Conservation (phyloP, 2,888 invertebrate genomes). For the Pandemis cinnamomeana region DNA sequence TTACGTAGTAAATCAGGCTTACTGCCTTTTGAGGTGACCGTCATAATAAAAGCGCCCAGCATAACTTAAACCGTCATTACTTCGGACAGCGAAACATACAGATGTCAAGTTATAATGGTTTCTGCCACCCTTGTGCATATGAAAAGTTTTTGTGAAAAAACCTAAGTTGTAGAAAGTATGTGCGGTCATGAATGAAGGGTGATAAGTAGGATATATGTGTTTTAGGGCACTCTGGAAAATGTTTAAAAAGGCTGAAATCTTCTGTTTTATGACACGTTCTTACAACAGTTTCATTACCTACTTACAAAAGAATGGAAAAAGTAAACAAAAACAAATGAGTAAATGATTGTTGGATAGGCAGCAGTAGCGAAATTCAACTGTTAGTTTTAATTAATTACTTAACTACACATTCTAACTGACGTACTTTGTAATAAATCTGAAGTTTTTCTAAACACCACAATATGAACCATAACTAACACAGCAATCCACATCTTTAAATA, state of each 20-base stretch:
- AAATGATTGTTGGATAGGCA: too few species aligned
- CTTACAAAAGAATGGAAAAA: too few species aligned
- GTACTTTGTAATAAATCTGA: neutral
- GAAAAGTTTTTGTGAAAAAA: constrained; percentile 55
- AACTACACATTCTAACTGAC: neutral
- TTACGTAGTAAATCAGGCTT: constrained; percentile 70
- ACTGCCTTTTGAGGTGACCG: constrained; percentile 63
- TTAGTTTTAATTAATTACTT: neutral
- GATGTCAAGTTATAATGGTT: constrained; percentile 53
- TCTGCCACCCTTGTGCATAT: constrained; percentile 53
- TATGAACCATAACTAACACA: constrained; percentile 30
- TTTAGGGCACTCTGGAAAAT: constrained; percentile 18
- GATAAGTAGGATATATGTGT: constrained; percentile 49
- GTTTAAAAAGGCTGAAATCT: constrained; percentile 1
- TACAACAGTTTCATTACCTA: too few species aligned
- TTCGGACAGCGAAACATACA: neutral
- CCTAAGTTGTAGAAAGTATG: constrained; percentile 61
- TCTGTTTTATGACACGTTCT: neutral
- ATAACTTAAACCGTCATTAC: constrained; percentile 45
- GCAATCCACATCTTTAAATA: constrained; percentile 42
- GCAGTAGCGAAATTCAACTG: neutral
- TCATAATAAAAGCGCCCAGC: constrained; percentile 52
- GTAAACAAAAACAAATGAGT: too few species aligned
- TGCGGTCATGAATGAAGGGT: constrained; percentile 65
- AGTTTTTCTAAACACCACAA: constrained; percentile 7